Evolutionary conservation across 2,113 vertebrate species (phyloP).

Genomic region (Epinephelus lanceolatus): DNA sequence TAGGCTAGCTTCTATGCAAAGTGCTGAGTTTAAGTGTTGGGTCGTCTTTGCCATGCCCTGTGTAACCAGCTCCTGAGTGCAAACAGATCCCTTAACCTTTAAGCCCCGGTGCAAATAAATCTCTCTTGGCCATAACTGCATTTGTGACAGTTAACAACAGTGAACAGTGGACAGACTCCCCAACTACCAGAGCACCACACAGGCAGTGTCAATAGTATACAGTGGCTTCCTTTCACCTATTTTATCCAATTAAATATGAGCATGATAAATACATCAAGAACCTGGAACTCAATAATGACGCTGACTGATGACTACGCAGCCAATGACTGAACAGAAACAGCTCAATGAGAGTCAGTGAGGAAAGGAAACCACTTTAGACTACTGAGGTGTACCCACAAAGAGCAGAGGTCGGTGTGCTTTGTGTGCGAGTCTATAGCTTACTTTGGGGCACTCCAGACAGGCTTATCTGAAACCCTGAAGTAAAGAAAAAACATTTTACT

Average conservation of each 20-base stretch:
- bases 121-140: slow-evolving; percentile 32
- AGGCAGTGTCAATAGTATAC: slow-evolving; percentile 68
- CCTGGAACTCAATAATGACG: not conserved
- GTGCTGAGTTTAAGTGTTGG: slow-evolving; percentile 58
- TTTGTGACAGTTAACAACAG: slow-evolving; percentile 61
- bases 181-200: slow-evolving; percentile 77
- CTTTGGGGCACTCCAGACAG: slow-evolving; percentile 85
- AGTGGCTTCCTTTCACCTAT: slow-evolving; percentile 57
- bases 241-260: not conserved
- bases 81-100: slow-evolving; percentile 52
- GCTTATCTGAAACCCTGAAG: slow-evolving; percentile 87
- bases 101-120: slow-evolving; percentile 59
- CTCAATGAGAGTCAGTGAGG: not conserved
- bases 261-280: not conserved
- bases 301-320: slow-evolving; percentile 1
- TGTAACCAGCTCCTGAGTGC: slow-evolving; percentile 47
- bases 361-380: slow-evolving; percentile 68
- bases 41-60: slow-evolving; percentile 57
- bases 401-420: slow-evolving; percentile 65
- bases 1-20: not conserved
- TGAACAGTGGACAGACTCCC: slow-evolving; percentile 79
- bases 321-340: not conserved
- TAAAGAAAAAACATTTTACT: slow-evolving; percentile 77
- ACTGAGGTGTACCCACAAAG: slow-evolving; percentile 66
- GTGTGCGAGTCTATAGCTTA: slow-evolving; percentile 77